Evolutionary conservation across 2,113 vertebrate genomes (phyloP), one percentile per base, ranked within the genome.

Genomic region (Pygoscelis antarcticus): DNA sequence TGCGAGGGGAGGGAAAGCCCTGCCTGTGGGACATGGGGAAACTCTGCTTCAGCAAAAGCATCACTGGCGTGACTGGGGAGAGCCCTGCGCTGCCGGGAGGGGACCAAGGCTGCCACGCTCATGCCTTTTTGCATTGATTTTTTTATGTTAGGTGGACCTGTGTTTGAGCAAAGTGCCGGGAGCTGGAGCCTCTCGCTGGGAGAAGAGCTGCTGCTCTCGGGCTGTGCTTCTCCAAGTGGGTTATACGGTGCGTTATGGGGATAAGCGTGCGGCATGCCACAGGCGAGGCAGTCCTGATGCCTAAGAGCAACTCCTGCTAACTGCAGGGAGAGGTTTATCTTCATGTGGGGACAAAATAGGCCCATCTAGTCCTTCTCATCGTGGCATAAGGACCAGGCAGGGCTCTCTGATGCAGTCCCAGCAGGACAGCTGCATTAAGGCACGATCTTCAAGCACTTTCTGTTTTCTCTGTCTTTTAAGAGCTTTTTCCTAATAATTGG

Each of bases 251-350:
- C 2, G 5, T 21, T 15, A 11, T 0, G 2, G 42, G 47, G 66
- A 23, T 2, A 11, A 27, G 21, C 0, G 15, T 13, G 4, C 0
- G 6, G 5, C 0, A 13, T 22, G 44, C 30, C 25, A 3, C 3
- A 6, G 64, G 3, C 2, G 3, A 5, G 22, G 16, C n/a, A 3
- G 21, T 55, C 47, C 30, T 9, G 40, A 4, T 38, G 47, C 54
- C 20, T 0, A 1, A 13, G 20, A 23, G 13, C 36, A 10, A 0
- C n/a, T 4, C 65, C 52, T 36, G 81, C 52, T 4, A 7, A 58
- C 0, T 6, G 32, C 8, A 18, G 25, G 47, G 51, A 38, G 23
- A 29, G 69, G 22, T 52, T 78, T 14, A 9, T 49, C 76, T 65
- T 61, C n/a, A 10, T 23, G 11, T 47, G 21, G 68, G 52, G 60